Percentiles rank a stretch among this genome's conserved stretches.
Evolutionary conservation across 2,113 vertebrate genomes (phyloP).

Genomic region (Lepisosteus oculatus): DNA sequence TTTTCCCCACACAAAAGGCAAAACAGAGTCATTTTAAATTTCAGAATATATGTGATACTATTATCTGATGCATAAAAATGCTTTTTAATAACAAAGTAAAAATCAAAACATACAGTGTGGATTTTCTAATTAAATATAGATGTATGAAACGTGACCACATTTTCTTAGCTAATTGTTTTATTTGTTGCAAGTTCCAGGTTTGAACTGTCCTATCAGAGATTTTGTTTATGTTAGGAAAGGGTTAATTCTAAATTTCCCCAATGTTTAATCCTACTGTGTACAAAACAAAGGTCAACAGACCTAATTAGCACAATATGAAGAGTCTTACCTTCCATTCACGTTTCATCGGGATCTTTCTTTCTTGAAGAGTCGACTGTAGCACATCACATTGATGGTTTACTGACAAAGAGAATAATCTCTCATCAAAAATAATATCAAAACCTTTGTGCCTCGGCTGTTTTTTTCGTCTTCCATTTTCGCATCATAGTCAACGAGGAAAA

Average conservation of each 20-base stretch:
- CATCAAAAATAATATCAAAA: background rate
- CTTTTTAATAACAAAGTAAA: no score
- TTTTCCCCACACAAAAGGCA: conserved; percentile 72
- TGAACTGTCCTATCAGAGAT: no score
- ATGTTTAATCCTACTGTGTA: conserved; percentile 6
- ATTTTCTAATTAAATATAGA: no score
- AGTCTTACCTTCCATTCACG: conserved; percentile 26
- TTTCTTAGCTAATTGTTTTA: conserved; percentile 60
- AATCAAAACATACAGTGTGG: no score
- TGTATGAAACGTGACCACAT: no score
- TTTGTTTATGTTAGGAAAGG: background rate
- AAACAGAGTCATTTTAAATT: no score
- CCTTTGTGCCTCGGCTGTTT: background rate
- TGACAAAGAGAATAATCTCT: no score
- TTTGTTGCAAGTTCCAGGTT: background rate
- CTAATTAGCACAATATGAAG: conserved; percentile 5
- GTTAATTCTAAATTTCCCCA: background rate
- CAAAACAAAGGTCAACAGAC: conserved; percentile 12
- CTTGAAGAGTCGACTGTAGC: background rate
- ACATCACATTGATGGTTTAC: background rate
- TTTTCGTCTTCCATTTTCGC: background rate
- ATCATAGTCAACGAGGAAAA: background rate
- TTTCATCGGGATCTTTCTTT: conserved; percentile 1
- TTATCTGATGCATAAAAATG: no score
- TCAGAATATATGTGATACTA: no score